Evolutionary conservation across 2,888 invertebrate species (phyloP).

Genomic region (Rutpela maculata): DNA sequence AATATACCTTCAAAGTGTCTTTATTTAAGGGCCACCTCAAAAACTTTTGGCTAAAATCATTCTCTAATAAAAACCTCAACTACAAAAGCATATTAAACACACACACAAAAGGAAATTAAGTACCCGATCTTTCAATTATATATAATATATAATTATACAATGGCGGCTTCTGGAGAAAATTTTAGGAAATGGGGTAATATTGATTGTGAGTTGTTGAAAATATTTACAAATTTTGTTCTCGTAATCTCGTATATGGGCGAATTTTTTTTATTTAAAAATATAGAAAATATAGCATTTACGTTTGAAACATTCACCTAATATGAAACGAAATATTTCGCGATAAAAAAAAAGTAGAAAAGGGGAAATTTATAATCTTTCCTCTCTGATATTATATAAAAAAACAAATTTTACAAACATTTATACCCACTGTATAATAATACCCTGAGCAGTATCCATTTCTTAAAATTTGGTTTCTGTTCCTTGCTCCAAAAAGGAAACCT

Average conservation of each 20-base stretch:
- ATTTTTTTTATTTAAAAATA: background rate
- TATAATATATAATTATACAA: background rate
- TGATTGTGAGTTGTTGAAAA: background rate
- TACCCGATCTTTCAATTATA: background rate
- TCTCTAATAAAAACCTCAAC: constrained; percentile 43
- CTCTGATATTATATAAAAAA: background rate
- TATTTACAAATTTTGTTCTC: background rate
- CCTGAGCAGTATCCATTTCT: constrained; percentile 4
- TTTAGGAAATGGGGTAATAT: constrained; percentile 4
- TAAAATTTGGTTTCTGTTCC: constrained; percentile 4
- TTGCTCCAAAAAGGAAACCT: constrained; percentile 1
- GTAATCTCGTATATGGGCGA: background rate
- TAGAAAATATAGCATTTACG: background rate
- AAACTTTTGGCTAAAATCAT: constrained; percentile 52
- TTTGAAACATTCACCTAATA: too few species aligned
- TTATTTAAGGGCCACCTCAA: constrained; percentile 50
- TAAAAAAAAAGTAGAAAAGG: background rate
- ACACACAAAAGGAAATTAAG: background rate
- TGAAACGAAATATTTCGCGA: background rate
- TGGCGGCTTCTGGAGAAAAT: background rate
- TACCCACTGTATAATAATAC: constrained; percentile 4
- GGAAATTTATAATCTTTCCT: background rate
- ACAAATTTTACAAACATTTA: constrained; percentile 3
- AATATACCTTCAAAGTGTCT: constrained; percentile 53
- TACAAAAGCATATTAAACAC: constrained; percentile 16